Evolutionary conservation across 2,797 vertebrate species (phyloP).

Genomic region (Vespertilio murinus): DNA sequence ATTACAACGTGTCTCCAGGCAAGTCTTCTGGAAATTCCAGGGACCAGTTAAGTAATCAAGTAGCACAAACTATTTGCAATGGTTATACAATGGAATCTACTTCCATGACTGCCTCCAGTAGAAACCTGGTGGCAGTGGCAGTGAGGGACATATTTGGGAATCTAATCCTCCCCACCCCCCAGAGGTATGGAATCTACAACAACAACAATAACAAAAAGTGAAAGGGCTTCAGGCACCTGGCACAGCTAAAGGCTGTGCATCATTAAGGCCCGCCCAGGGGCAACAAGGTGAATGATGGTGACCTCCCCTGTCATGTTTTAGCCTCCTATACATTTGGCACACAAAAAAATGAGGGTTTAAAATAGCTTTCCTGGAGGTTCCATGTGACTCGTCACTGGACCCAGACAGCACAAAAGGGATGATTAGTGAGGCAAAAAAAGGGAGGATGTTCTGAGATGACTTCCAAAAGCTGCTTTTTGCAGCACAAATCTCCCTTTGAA

Average conservation of each 20-base stretch:
- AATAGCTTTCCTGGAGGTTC: slow-evolving; percentile 72
- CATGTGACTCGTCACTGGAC: slow-evolving; percentile 77
- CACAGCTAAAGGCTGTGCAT: neutral
- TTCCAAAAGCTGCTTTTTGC: slow-evolving; percentile 74
- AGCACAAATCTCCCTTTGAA: slow-evolving; percentile 70
- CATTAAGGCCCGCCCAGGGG: neutral
- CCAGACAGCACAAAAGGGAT: slow-evolving; percentile 70
- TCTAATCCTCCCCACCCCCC: neutral
- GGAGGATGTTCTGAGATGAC: slow-evolving; percentile 74
- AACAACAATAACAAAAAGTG: neutral
- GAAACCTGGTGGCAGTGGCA: neutral
- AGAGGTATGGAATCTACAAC: neutral
- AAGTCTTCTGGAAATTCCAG: slow-evolving; percentile 1
- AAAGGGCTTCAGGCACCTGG: neutral
- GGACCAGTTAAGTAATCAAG: neutral
- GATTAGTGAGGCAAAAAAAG: slow-evolving; percentile 70
- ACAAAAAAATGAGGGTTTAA: slow-evolving; percentile 56
- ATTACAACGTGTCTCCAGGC: neutral
- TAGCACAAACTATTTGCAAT: neutral
- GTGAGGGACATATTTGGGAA: neutral
- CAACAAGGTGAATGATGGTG: slow-evolving; percentile 49
- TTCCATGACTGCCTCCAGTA: neutral
- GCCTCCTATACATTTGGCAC: slow-evolving; percentile 54
- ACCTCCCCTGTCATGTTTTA: slow-evolving; percentile 57
- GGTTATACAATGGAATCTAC: neutral